Evolutionary conservation across 2,113 vertebrate genomes (phyloP), one percentile per base, ranked within the genome.

Genomic region (Thinocorus orbignyianus): DNA sequence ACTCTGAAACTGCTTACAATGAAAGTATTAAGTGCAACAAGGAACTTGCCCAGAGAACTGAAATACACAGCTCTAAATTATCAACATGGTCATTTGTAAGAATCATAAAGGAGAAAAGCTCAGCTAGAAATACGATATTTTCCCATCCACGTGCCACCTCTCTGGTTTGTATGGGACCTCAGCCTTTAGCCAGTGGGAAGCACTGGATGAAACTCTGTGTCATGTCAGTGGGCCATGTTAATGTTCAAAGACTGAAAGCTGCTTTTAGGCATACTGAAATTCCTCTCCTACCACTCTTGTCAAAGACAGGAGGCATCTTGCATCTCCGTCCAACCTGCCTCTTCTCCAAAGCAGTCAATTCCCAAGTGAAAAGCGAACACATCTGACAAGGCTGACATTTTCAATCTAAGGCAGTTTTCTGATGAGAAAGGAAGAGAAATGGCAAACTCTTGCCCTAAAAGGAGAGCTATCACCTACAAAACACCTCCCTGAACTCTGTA

Each of bases 161-260:
- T 52, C 52, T 35, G 48, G 26, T 52, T 48, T 31, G 49, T 48
- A 48, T 30, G 4, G 15, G 26, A 42, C 42, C n/a, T 48, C 31
- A 33, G 33, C 7, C 39, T 46, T 24, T 26, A 65, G 60, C 33
- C 8, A 49, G 68, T 33, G 42, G 80, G 61, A 65, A 37, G 37
- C 83, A 74, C 60, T 18, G 72, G 19, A 35, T 70, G 51, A 62
- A 92, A 58, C n/a, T n/a, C 24, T 17, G 3, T 2, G 2, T 49
- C n/a, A n/a, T 1, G 6, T 31, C 49, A 42, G 57, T 11, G n/a
- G 20, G 10, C 2, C 3, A 1, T 28, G 10, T 20, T 19, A 44
- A 72, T 39, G 31, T 65, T n/a, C 23, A 31, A 42, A 84, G 77
- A 30, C 51, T 57, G 58, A 57, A 46, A 76, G 49, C 24, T 37